These are phyloP conservation scores for Aleiodes leptofemur DNA, from an alignment of 2,888 invertebrate genomes.

Conservation along the genomic window DNA sequence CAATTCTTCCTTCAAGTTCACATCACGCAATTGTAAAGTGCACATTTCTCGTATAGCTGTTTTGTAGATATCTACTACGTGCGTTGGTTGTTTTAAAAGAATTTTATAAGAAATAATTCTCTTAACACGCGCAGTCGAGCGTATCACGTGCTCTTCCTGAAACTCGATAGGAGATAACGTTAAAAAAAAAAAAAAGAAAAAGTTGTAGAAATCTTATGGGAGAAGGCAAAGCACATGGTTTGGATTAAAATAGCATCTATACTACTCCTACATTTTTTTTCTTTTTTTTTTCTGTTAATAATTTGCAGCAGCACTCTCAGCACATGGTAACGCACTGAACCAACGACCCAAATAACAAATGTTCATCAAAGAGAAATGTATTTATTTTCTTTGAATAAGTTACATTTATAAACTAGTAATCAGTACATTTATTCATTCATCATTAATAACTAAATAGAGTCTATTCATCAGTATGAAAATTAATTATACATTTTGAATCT, in stretches of 20 bases:
- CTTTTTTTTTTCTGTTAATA: slow-evolving; percentile 4
- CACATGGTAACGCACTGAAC: not conserved
- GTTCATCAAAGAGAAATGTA: not conserved
- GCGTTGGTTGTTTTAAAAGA: not conserved
- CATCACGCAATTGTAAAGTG: slow-evolving; percentile 31
- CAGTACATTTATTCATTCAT: too few species aligned
- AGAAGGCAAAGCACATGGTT: slow-evolving; percentile 5
- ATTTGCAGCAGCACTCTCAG: not conserved
- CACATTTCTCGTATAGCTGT: not conserved
- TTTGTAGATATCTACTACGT: slow-evolving; percentile 1
- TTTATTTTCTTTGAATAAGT: slow-evolving; percentile 12
- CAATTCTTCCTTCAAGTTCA: slow-evolving; percentile 22
- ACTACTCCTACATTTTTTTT: not conserved
- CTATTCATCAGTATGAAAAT: too few species aligned
- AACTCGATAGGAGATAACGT: not conserved
- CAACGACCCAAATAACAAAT: slow-evolving; percentile 7
- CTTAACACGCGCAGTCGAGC: not conserved
- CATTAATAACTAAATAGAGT: too few species aligned
- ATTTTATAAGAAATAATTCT: not conserved
- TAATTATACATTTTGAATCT: too few species aligned
- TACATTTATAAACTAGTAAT: too few species aligned
- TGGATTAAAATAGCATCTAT: slow-evolving; percentile 18
- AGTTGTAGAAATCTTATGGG: slow-evolving; percentile 4
- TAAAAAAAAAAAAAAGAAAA: not conserved
- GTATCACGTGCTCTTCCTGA: not conserved